Base-by-base conservation (phyloP, 2,797 vertebrate genomes). In the Phaenicophaeus curvirostris region DNA sequence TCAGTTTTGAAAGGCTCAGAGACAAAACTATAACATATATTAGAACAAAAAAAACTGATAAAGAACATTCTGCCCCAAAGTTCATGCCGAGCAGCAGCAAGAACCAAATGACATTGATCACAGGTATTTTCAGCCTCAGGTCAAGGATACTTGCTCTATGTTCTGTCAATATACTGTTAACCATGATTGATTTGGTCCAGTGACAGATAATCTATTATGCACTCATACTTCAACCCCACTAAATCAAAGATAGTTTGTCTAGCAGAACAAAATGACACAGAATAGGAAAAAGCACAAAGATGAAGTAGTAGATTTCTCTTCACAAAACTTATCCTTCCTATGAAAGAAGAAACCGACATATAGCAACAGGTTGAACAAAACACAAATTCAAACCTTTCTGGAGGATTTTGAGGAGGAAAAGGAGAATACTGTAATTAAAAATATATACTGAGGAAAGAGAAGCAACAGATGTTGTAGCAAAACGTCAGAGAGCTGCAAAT, bases 151-250 rank as follows among this genome's bases (percentile, higher is more conserved):
- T 95, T 78, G 84, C 85, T 91, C 41, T 57, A 92, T 53, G 63
- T 25, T 91, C 73, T 94, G 89, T 91, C 89, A 93, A 95, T 92
- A 95, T 67, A 83, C 87, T 59, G 89, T 86, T 96, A 96, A 87
- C 69, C 42, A 57, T 87, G 89, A 96, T 83, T 91, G 94, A 95
- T 94, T 93, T 81, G 88, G 48, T 79, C 80, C 87, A 83, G 79
- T 83, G 94, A 92, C 90, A 95, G 88, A 94, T 94, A 91, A 97
- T 96, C 89, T 80, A 89, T 96, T 94, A 93, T 59, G 62, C 73
- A 84, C 53, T 91, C 90, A 78, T 91, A 93, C 80, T 91, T 77
- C 90, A 90, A 72, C n/a, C 14, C 46, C 77, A 91, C 87, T 96
- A 96, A 94, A 96, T 91, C 89, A 96, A 94, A 94, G 83, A 65